A percentile compares a stretch with the other conserved stretches of the same genome.
phyloP scores from a whole-genome alignment of 2,113 vertebrate genomes.

The Percina caprodes region DNA sequence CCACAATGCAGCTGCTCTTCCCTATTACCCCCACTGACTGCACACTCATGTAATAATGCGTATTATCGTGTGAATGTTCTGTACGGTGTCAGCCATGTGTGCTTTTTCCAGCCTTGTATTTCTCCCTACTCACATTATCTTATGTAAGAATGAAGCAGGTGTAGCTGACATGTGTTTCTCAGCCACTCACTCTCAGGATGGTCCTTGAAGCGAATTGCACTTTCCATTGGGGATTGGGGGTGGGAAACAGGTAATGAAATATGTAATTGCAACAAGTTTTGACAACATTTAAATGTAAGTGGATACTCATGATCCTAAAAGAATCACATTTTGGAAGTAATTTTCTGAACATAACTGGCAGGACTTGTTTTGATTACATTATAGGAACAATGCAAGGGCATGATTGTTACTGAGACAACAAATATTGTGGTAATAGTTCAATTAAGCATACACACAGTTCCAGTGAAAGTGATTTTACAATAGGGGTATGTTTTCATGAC shows the following conservation, averaged over 20 bases:
- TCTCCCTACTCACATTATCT: slow-evolving; percentile 39
- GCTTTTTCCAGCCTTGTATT: slow-evolving; percentile 27
- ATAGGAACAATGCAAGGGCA: slow-evolving; percentile 17
- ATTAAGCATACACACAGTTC: slow-evolving; percentile 43
- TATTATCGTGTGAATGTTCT: slow-evolving; percentile 43
- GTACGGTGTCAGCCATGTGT: slow-evolving; percentile 28
- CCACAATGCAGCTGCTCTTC: slow-evolving; percentile 43
- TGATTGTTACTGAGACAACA: slow-evolving; percentile 46
- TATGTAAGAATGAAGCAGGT: slow-evolving; percentile 60
- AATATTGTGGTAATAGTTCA: slow-evolving; percentile 28
- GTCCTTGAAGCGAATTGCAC: slow-evolving; percentile 11
- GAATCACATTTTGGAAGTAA: not conserved
- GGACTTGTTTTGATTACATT: slow-evolving; percentile 26
- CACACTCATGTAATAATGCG: slow-evolving; percentile 32
- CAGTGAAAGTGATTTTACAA: slow-evolving; percentile 41
- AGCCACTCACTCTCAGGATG: slow-evolving; percentile 14
- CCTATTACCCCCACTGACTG: slow-evolving; percentile 10
- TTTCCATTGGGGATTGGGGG: not conserved
- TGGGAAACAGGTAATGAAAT: slow-evolving; percentile 2
- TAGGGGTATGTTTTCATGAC: slow-evolving; percentile 40
- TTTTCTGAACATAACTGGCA: not conserved
- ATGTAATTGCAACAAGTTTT: not conserved
- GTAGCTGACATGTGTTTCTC: slow-evolving; percentile 54
- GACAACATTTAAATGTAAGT: slow-evolving; percentile 18
- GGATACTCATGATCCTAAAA: not conserved